Percentiles rank a stretch among this genome's conserved stretches.
Evolutionary conservation across 2,113 vertebrate species (phyloP).

Genomic region (Salvelinus namaycush): DNA sequence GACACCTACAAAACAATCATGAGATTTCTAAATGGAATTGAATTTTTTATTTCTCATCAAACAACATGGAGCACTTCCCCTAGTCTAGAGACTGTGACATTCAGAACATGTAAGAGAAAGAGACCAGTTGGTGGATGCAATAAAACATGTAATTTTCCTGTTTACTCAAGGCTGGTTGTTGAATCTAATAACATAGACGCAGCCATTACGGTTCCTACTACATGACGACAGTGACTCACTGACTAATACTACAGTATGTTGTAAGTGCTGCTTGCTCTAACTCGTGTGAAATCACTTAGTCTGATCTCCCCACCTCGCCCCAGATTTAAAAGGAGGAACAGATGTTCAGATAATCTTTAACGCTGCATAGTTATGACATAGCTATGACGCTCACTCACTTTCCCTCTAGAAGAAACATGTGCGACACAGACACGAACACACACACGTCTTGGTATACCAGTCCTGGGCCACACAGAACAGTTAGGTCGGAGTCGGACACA

Average conservation of each 20-base stretch:
- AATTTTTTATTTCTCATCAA: background rate
- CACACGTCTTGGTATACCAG: too few relatives aligned
- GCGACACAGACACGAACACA: background rate
- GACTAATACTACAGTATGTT: conserved; percentile 7
- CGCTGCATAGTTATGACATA: background rate
- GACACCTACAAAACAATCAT: background rate
- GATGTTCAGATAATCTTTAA: background rate
- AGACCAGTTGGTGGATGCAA: background rate
- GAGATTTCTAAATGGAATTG: background rate
- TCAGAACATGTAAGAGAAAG: background rate
- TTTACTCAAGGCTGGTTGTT: conserved; percentile 20
- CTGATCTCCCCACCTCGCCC: conserved; percentile 30
- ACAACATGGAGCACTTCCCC: background rate
- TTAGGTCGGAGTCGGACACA: too few relatives aligned
- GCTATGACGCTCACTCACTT: background rate
- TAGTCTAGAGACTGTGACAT: background rate
- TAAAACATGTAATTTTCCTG: background rate
- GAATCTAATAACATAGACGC: conserved; percentile 1
- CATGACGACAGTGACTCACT: conserved; percentile 23
- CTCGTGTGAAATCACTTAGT: conserved; percentile 2
- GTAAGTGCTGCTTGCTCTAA: background rate
- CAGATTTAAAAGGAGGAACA: background rate
- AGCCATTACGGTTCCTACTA: background rate
- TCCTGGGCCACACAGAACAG: too few relatives aligned
- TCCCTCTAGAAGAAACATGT: background rate